phyloP scores from a whole-genome alignment of 2,888 invertebrate species.

The Merodon equestris region DNA sequence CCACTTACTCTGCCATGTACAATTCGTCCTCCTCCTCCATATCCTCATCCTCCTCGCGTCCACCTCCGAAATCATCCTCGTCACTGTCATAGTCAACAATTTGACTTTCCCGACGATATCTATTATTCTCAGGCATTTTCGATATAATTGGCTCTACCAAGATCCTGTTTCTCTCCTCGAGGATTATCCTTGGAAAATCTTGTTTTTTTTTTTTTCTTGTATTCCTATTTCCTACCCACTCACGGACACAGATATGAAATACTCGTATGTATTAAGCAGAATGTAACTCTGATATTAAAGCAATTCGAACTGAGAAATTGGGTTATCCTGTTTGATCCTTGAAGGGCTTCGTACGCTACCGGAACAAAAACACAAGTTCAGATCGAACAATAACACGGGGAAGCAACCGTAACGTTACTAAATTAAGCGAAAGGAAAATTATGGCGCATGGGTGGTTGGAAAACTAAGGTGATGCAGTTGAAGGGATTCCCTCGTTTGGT shows the following conservation, averaged over 20 bases:
- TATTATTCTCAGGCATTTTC: constrained; percentile 63
- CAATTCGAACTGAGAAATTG: not conserved
- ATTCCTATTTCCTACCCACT: not conserved
- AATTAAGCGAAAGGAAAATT: constrained; percentile 32
- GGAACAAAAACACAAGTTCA: constrained; percentile 1
- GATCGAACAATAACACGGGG: constrained; percentile 25
- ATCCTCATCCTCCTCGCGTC: constrained; percentile 69
- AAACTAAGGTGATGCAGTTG: constrained; percentile 55
- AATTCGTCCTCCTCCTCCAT: constrained; percentile 74
- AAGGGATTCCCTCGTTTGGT: constrained; percentile 48
- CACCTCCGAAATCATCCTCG: constrained; percentile 74
- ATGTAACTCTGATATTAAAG: too few species aligned
- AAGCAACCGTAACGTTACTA: constrained; percentile 53
- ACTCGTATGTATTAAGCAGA: too few species aligned
- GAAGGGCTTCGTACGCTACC: not conserved
- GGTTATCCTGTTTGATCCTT: constrained; percentile 27
- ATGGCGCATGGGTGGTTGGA: constrained; percentile 34
- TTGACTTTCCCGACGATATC: constrained; percentile 71
- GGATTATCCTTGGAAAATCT: constrained; percentile 4
- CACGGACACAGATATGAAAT: too few species aligned
- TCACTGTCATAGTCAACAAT: constrained; percentile 75
- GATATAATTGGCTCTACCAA: constrained; percentile 8
- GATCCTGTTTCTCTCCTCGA: not conserved
- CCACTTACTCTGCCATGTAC: constrained; percentile 74
- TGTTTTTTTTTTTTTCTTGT: too few species aligned